Evolutionary conservation across 2,888 invertebrate genomes (phyloP), one percentile per base, ranked within the genome.

Genomic region (Mellilla xanthometata): DNA sequence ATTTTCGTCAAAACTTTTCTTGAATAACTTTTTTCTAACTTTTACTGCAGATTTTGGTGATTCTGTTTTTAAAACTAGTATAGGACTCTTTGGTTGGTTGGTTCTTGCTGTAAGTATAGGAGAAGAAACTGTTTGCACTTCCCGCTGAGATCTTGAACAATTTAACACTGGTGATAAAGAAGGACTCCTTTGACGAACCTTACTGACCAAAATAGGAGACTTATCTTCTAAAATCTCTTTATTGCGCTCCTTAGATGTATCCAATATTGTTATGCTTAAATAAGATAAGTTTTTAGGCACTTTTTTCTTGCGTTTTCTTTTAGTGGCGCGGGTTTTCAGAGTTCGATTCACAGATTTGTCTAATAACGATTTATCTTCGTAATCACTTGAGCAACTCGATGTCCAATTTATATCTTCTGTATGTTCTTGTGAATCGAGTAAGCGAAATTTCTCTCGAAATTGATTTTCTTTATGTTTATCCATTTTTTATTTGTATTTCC

Each of bases 381-480:
- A 71, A 19, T 84, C 88, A 54, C 84, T 85, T 0, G 81, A 78
- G 11, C 82, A 79, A 49, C 83, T 84, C 2, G 72, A 76, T 8
- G 86, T 77, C 86, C 85, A 86, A 44, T 64, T 68, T 13, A 89
- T 88, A 44, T 82, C 77, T 48, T 76, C 76, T n/a, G 52, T 61
- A 15, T 67, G 49, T 39, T 82, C 76, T 69, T 87, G 86, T 1
- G 84, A 81, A 55, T 78, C 77, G 23, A 87, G 52, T 36, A 81
- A 52, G 3, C 60, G 47, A 52, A 87, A 87, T 56, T 81, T 86
- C 5, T 72, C 58, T 2, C 54, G 50, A 52, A 86, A 87, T 13
- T 58, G n/a, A 11, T 73, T 81, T 45, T 72, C 68, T 58, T 72
- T 75, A 13, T 58, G 65, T 46, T 72, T 77, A 58, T 70, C 62